Percentiles rank a stretch among this genome's conserved stretches.
phyloP scores from a whole-genome alignment of 35 echinoderm and acorn worm genomes.

The Holothuria glaberrima region DNA sequence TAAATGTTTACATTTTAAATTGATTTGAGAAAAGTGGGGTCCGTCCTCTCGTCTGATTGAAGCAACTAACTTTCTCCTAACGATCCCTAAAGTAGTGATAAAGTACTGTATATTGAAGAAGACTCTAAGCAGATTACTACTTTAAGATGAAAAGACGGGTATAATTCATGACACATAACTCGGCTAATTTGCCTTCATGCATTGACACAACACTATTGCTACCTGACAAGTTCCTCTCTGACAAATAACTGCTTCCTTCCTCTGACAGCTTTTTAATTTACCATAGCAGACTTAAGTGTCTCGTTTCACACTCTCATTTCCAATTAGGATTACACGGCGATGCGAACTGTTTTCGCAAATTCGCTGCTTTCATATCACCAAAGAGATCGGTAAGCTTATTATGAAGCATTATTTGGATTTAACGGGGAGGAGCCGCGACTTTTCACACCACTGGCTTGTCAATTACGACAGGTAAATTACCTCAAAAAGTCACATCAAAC shows the following conservation, averaged over 20 bases:
- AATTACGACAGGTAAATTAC: not conserved
- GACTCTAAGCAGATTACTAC: no score
- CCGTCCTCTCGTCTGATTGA: no score
- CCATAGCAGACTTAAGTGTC: constrained; percentile 13
- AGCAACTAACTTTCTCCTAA: no score
- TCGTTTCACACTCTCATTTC: constrained; percentile 9
- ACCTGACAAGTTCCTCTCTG: constrained; percentile 14
- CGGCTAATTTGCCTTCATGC: constrained; percentile 14
- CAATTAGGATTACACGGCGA: constrained; percentile 28
- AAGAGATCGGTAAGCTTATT: not conserved
- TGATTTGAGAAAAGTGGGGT: no score
- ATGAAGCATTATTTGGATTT: constrained; percentile 19
- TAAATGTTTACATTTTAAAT: no score
- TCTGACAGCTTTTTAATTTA: constrained; percentile 41
- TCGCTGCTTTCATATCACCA: not conserved
- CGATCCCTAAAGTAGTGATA: no score
- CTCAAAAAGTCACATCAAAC: no score
- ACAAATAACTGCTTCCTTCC: not conserved
- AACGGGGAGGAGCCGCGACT: constrained; percentile 12
- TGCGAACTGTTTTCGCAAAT: not conserved
- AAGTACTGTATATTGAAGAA: no score
- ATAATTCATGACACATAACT: constrained; percentile 37
- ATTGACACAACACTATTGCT: not conserved
- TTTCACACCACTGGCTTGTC: constrained; percentile 31
- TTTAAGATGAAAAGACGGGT: no score